These are phyloP conservation scores for Ceyx cyanopectus DNA, from an alignment of 2,113 vertebrate genomes.

Conservation along the genomic window DNA sequence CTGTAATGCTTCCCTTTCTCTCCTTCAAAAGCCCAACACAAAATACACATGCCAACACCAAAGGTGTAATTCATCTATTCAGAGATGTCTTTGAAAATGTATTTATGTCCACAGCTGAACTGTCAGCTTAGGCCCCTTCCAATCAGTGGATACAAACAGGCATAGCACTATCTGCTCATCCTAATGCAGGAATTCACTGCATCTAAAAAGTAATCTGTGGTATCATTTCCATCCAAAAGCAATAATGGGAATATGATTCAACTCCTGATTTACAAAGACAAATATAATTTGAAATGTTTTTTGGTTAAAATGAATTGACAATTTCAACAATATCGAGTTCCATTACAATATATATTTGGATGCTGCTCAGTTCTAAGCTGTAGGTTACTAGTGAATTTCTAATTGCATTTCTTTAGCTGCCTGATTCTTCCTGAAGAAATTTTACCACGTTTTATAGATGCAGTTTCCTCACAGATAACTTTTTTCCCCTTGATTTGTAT, in stretches of 20 bases:
- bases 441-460: neutral
- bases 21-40: neutral
- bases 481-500: neutral
- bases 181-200: neutral
- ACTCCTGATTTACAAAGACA: neutral
- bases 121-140: neutral
- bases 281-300: neutral
- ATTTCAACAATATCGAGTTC: neutral
- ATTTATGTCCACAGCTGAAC: neutral
- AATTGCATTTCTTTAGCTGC: neutral
- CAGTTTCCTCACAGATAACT: neutral
- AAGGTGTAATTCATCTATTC: neutral
- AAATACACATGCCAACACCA: neutral
- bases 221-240: neutral
- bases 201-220: neutral
- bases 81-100: neutral
- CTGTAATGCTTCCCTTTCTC: neutral
- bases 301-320: neutral
- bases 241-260: neutral
- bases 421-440: neutral
- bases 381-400: neutral
- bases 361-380: neutral
- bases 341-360: neutral
- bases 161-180: neutral
- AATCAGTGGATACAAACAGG: neutral